Evolutionary conservation across 2,888 invertebrate species (phyloP).

Genomic region (Ennomos quercinarius): DNA sequence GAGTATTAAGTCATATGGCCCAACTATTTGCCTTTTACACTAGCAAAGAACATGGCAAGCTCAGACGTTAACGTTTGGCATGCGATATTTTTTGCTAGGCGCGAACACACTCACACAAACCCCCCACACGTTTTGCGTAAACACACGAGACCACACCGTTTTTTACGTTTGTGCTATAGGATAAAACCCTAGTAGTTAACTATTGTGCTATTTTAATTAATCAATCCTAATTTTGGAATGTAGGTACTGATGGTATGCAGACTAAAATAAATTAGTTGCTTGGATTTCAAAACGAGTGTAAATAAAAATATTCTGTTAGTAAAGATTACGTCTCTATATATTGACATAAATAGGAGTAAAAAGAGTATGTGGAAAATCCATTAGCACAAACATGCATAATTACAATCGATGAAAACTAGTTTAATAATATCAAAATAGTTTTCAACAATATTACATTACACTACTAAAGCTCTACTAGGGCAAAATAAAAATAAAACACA

Average conservation of each 20-base stretch:
- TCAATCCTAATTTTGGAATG: neutral
- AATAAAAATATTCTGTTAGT: neutral
- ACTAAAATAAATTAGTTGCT: too few species aligned
- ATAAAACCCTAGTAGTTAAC: constrained; percentile 32
- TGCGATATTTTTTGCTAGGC: constrained; percentile 15
- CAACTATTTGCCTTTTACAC: neutral
- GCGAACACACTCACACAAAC: constrained; percentile 58
- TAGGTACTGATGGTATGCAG: too few species aligned
- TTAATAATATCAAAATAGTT: constrained; percentile 59
- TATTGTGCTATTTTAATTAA: too few species aligned
- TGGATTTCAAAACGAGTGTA: neutral
- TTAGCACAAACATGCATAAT: constrained; percentile 74
- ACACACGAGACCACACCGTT: constrained; percentile 64
- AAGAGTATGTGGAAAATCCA: constrained; percentile 47
- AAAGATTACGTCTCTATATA: neutral
- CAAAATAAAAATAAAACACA: constrained; percentile 85
- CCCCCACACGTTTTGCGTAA: constrained; percentile 30
- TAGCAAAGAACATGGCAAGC: constrained; percentile 15
- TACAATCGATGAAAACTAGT: constrained; percentile 55
- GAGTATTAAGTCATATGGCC: too few species aligned
- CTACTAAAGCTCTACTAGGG: constrained; percentile 73
- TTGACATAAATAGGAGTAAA: neutral
- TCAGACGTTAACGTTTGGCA: neutral
- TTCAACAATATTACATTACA: constrained; percentile 50
- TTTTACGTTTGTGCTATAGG: constrained; percentile 71